Conservation (phyloP, 2,113 vertebrate species). For the Salvelinus namaycush region DNA sequence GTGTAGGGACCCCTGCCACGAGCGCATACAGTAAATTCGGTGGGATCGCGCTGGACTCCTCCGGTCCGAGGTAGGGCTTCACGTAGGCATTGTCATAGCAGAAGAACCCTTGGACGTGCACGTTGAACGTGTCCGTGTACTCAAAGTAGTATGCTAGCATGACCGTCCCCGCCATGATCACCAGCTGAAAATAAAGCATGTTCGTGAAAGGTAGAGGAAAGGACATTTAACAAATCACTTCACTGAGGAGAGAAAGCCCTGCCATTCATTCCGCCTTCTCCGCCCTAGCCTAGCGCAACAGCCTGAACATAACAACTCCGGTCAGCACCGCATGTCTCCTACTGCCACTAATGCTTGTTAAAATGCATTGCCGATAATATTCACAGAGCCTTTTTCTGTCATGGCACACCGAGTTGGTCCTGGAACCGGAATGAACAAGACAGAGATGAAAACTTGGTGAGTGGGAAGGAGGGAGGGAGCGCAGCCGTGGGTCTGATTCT, state of each 20-base stretch:
- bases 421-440: conserved; percentile 14
- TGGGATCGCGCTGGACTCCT: conserved; percentile 89
- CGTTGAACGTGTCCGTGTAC: conserved; percentile 94
- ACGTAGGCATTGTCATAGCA: conserved; percentile 93
- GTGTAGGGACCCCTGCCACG: conserved; percentile 86
- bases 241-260: conserved; percentile 30
- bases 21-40: conserved; percentile 87
- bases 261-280: conserved; percentile 29
- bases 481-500: neutral
- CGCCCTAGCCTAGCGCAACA: conserved; percentile 43
- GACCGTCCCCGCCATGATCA: conserved; percentile 97
- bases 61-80: conserved; percentile 92
- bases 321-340: conserved; percentile 58
- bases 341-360: conserved; percentile 44
- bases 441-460: conserved; percentile 9
- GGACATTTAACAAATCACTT: conserved; percentile 65
- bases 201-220: conserved; percentile 58
- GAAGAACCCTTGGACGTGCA: conserved; percentile 96
- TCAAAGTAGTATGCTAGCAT: conserved; percentile 98
- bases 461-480: neutral
- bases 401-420: conserved; percentile 10
- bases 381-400: conserved; percentile 34
- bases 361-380: conserved; percentile 50
- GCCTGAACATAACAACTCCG: conserved; percentile 49
- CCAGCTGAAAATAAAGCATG: conserved; percentile 99